Evolutionary conservation across 2,888 invertebrate genomes (phyloP), one percentile per base, ranked within the genome.

Genomic region (Morpho helenor): DNA sequence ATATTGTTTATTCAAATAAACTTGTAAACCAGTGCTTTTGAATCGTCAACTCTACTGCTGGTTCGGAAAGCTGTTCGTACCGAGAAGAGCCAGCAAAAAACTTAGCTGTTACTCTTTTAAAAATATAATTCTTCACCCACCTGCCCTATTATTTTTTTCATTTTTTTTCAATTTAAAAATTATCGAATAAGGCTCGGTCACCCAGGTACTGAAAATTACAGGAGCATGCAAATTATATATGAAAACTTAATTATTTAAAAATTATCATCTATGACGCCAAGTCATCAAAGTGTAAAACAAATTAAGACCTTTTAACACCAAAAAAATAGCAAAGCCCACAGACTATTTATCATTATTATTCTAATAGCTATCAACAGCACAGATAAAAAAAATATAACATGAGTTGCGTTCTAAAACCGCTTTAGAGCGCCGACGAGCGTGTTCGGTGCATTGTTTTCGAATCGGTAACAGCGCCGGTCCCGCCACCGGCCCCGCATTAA

Each of bases 401-500:
- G 82, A 84, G 80, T 81, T 80, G 84, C 81, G 73, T 78, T 80
- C 74, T 60, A 61, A 67, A 71, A 65, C 66, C 67, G 72, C 82
- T 79, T 84, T 85, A 77, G 81, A 79, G 64, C 71, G 76, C 84
- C 82, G 84, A 50, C 82, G 70, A 71, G 61, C 65, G 73, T 67
- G 66, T 71, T 71, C 66, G 67, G 61, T 63, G 74, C 69, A 87
- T 90, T 90, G 89, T 90, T 87, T 90, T 80, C 83, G 74, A 82
- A 84, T 84, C 80, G 76, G 79, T 82, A 82, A 80, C 80, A 84
- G 77, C 76, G 76, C 77, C 75, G 77, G 80, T 77, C 77, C 82
- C 83, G 88, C 84, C 83, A 84, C 83, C 82, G 84, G 75, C 82
- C 74, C 78, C 80, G 84, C 82, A 87, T 91, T 92, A 92, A 92